Percentiles rank a stretch among this genome's conserved stretches.
These are phyloP conservation scores for Premnoplex brunnescens DNA, from an alignment of 2,797 vertebrate species.

Conservation along the genomic window DNA sequence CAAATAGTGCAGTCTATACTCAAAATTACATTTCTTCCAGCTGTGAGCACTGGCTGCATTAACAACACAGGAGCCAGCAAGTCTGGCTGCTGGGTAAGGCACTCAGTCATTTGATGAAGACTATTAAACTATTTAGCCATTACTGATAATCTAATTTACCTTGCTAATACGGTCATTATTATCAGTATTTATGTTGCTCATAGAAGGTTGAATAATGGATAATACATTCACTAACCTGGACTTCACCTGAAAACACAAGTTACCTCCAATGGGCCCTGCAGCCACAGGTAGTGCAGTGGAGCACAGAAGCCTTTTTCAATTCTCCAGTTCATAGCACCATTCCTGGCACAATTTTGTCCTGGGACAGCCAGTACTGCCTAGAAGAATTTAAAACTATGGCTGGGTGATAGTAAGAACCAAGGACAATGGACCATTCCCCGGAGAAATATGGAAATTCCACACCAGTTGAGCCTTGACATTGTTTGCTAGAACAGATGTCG, in stretches of 20 bases:
- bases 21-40: neutral
- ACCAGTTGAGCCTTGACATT: neutral
- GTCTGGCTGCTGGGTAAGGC: slow-evolving; percentile 22
- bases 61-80: slow-evolving; percentile 41
- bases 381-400: neutral
- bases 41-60: neutral
- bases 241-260: neutral
- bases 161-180: slow-evolving; percentile 20
- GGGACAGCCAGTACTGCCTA: neutral
- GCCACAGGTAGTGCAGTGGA: neutral
- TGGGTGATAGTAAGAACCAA: neutral
- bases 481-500: neutral
- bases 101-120: slow-evolving; percentile 31
- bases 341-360: neutral
- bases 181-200: slow-evolving; percentile 26
- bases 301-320: neutral
- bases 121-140: slow-evolving; percentile 44
- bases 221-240: neutral
- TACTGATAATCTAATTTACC: slow-evolving; percentile 49
- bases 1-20: neutral
- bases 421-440: neutral
- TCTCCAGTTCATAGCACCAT: neutral
- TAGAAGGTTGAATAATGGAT: neutral
- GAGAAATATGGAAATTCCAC: fast-evolving
- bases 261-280: neutral